Percentiles rank a stretch among this genome's conserved stretches.
phyloP scores from a whole-genome alignment of 2,113 vertebrate species.

The Dolichallabes microphthalmus region DNA sequence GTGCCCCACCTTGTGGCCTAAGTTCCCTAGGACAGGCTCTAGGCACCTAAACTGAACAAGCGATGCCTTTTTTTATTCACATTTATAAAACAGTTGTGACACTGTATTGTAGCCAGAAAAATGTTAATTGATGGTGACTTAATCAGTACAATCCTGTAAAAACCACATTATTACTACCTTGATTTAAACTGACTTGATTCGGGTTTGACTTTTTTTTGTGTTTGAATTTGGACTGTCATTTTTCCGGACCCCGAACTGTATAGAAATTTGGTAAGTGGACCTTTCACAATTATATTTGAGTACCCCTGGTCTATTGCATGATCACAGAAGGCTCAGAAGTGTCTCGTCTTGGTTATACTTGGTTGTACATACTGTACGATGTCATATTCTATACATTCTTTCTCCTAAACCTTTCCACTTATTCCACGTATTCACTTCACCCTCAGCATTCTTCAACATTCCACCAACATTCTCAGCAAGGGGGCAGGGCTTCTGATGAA shows the following conservation, averaged over 20 bases:
- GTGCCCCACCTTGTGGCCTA: too few species aligned
- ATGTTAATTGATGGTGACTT: not conserved
- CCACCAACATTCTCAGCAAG: not conserved
- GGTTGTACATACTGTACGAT: not conserved
- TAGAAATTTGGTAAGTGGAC: too few species aligned
- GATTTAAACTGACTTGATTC: too few species aligned
- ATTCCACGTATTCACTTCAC: conserved; percentile 4
- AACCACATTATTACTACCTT: not conserved
- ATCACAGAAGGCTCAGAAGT: not conserved
- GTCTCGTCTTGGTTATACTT: not conserved
- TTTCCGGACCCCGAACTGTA: too few species aligned
- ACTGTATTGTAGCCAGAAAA: not conserved
- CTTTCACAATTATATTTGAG: too few species aligned
- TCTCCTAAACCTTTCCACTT: conserved; percentile 2
- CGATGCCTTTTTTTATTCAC: too few species aligned
- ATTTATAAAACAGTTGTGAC: too few species aligned
- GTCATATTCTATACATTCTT: conserved; percentile 36
- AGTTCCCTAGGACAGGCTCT: too few species aligned
- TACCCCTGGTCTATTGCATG: not conserved
- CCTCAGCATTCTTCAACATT: conserved; percentile 19
- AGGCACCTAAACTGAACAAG: too few species aligned
- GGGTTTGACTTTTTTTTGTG: too few species aligned
- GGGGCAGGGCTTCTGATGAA: not conserved
- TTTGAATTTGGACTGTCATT: too few species aligned
- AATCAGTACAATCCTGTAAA: not conserved